Conservation (phyloP, 2,113 vertebrate species). For the Brienomyrus brachyistius region DNA sequence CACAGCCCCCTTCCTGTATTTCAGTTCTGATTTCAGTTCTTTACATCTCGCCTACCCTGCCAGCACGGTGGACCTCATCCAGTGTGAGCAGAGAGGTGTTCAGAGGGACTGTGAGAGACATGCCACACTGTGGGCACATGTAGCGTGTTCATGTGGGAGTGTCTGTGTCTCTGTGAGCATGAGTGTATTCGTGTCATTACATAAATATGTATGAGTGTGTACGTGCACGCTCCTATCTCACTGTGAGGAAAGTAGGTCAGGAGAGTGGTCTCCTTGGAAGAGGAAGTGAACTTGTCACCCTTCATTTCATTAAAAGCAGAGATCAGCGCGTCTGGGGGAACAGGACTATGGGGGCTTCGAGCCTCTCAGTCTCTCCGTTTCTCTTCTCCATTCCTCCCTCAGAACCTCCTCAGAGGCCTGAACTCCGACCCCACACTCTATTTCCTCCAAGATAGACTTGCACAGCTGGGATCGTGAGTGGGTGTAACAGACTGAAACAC, state of each 20-base stretch:
- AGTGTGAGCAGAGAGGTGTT: neutral
- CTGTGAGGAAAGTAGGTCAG: conserved; percentile 63
- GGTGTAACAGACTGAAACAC: neutral
- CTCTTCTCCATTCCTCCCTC: neutral
- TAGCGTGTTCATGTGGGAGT: neutral
- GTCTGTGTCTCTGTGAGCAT: conserved; percentile 46
- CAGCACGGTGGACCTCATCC: neutral
- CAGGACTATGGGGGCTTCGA: neutral
- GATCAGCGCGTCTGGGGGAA: neutral
- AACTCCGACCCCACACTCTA: neutral
- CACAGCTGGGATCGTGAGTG: neutral
- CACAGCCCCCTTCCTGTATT: neutral
- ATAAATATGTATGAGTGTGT: conserved; percentile 22
- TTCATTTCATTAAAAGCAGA: conserved; percentile 50
- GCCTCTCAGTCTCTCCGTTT: neutral
- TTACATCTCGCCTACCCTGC: neutral
- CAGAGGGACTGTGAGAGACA: neutral
- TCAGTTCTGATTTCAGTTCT: neutral
- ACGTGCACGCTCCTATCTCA: conserved; percentile 22
- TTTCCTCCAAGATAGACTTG: neutral
- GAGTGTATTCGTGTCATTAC: conserved; percentile 13
- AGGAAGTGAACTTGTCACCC: conserved; percentile 66
- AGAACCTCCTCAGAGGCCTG: neutral
- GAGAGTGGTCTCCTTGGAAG: conserved; percentile 61
- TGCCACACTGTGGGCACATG: neutral